Evolutionary conservation across 1,140 invertebrate genomes (phyloP), one percentile per base, ranked within the genome.

Genomic region (Himalopsyche phryganea): DNA sequence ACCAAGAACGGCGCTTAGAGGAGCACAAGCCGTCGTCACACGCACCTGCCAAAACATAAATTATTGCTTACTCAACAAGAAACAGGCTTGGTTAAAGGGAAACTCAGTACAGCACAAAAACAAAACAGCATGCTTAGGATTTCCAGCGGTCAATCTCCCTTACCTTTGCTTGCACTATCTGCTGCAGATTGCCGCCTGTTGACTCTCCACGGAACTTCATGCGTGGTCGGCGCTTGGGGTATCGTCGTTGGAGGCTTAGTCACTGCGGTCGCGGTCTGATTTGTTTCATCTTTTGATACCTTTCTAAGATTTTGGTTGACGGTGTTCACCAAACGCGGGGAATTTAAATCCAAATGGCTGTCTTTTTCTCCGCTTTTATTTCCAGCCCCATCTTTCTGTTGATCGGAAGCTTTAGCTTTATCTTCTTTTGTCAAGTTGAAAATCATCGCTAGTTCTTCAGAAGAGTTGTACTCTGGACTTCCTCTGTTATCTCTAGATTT

Each of bases 401-500:
- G 65, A 52, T 32, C 60, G 1, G 51, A 56, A 28, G 62, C 50
- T 64, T 69, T 70, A 15, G 50, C 50, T 51, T 65, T 65, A 58
- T 67, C 66, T 19, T 72, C 70, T 50, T 44, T 42, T 14, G 28
- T 44, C n/a, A 76, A 60, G 57, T 77, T 77, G 68, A 83, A 83
- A 52, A 83, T 83, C 54, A 80, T 81, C 5, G 81, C 80, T 51
- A 83, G 69, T 65, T 83, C 81, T 66, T 83, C 81, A 59, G 80
- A 81, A 5, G 81, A 83, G 65, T 83, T 83, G 66, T 83, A 83
- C 68, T 82, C 80, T 45, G 80, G 80, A 14, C 75, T 78, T 65
- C 74, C 74, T 49, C 74, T 68, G 41, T 69, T 58, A 68, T 80
- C 65, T 48, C 50, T 60, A 2, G 33, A 28, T 47, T 58, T 63